phyloP scores from a whole-genome alignment of 2,797 vertebrate species.

The Cheirogaleus major region DNA sequence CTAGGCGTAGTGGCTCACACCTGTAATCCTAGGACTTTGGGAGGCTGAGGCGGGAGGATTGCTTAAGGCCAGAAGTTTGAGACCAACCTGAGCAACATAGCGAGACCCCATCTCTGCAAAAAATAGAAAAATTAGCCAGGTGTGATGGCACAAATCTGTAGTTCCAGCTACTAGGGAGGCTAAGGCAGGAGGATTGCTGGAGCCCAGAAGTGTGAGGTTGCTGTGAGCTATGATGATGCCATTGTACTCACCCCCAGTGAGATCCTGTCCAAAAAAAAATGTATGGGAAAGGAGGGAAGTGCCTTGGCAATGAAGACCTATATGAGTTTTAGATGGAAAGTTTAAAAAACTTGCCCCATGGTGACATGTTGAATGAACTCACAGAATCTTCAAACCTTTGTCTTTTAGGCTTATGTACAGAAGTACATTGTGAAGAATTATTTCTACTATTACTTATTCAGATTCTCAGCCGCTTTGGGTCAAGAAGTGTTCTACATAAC shows the following conservation, averaged over 20 bases:
- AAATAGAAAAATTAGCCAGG: too few relatives aligned
- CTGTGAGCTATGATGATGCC: too few relatives aligned
- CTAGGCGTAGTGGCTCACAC: background rate
- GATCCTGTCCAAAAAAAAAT: too few relatives aligned
- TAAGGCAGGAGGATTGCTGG: too few relatives aligned
- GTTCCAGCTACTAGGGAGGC: too few relatives aligned
- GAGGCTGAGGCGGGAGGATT: background rate
- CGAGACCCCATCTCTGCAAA: background rate
- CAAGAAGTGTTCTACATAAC: slow-evolving; percentile 97
- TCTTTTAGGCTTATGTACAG: slow-evolving; percentile 80
- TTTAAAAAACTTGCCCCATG: background rate
- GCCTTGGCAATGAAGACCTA: background rate
- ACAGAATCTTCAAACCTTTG: slow-evolving; percentile 52
- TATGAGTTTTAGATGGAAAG: background rate
- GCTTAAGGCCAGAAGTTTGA: background rate
- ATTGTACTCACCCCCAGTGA: too few relatives aligned
- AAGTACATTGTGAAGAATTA: slow-evolving; percentile 93
- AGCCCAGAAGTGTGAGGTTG: too few relatives aligned
- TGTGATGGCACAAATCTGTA: too few relatives aligned
- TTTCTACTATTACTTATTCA: slow-evolving; percentile 94
- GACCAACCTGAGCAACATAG: background rate
- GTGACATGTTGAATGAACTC: background rate
- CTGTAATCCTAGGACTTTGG: background rate
- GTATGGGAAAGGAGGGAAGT: background rate
- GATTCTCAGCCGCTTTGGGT: slow-evolving; percentile 92